Evolutionary conservation across 2,113 vertebrate species (phyloP).

Genomic region (Lontra canadensis): DNA sequence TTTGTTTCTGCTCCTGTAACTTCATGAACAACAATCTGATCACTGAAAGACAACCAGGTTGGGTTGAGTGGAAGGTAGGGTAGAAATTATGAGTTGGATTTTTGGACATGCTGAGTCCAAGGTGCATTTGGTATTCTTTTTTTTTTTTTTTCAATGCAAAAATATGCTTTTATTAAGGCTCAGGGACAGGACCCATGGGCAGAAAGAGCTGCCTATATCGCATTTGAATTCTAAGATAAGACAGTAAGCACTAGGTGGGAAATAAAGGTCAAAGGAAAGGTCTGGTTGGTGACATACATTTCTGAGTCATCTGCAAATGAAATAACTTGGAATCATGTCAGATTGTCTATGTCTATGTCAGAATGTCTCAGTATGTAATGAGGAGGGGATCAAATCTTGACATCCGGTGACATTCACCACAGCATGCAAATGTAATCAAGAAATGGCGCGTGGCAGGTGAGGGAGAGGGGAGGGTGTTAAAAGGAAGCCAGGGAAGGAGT

Average conservation of each 20-base stretch:
- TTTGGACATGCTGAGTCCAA: not conserved
- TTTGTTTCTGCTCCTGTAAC: not conserved
- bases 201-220: not conserved
- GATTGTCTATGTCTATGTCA: not conserved
- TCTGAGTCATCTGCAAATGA: conserved; percentile 7
- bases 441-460: not conserved
- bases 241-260: not conserved
- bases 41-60: not conserved
- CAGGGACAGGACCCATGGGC: not conserved
- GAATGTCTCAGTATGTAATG: not conserved
- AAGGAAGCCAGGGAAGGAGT: not conserved
- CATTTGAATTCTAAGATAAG: not conserved
- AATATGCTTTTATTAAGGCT: not conserved
- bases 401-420: not conserved
- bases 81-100: not conserved
- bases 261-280: not conserved
- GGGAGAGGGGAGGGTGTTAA: not conserved
- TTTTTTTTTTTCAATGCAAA: not conserved
- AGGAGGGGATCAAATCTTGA: not conserved
- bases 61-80: not conserved
- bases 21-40: not conserved
- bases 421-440: not conserved
- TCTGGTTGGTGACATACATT: not conserved
- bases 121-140: not conserved
- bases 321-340: not conserved